phyloP scores from a whole-genome alignment of 2,113 vertebrate genomes.

The Glaucomys volans region DNA sequence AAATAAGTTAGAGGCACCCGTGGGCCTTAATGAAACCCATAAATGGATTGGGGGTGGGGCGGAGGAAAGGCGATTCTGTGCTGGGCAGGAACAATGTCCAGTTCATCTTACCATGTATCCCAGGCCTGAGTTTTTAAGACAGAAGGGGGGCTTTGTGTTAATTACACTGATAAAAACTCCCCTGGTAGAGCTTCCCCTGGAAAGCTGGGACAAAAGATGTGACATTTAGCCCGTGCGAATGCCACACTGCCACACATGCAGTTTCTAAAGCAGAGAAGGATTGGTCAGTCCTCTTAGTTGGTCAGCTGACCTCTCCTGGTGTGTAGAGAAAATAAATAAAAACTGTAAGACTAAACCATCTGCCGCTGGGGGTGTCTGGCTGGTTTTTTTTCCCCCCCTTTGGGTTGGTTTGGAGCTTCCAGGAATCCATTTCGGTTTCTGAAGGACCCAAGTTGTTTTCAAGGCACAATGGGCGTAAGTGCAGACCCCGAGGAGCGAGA shows the following conservation, averaged over 20 bases:
- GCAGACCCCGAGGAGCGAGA: not conserved
- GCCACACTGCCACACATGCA: slow-evolving; percentile 60
- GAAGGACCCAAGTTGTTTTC: not conserved
- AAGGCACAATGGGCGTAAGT: not conserved
- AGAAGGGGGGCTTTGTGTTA: slow-evolving; percentile 76
- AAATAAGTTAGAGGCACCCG: slow-evolving; percentile 81
- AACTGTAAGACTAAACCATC: slow-evolving; percentile 73
- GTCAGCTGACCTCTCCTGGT: slow-evolving; percentile 67
- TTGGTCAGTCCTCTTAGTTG: slow-evolving; percentile 12
- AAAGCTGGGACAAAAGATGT: slow-evolving; percentile 74
- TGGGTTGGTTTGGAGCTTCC: slow-evolving; percentile 44
- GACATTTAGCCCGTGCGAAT: slow-evolving; percentile 73
- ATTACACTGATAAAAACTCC: slow-evolving; percentile 66
- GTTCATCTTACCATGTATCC: slow-evolving; percentile 72
- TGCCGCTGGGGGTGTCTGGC: slow-evolving; percentile 68
- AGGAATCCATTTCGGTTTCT: slow-evolving; percentile 51
- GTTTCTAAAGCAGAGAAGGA: slow-evolving; percentile 75
- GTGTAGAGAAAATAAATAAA: slow-evolving; percentile 77
- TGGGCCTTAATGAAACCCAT: slow-evolving; percentile 73
- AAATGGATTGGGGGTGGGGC: slow-evolving; percentile 72
- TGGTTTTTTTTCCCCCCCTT: slow-evolving; percentile 33
- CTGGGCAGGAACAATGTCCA: slow-evolving; percentile 66
- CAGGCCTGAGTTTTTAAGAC: slow-evolving; percentile 59
- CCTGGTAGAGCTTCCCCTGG: slow-evolving; percentile 52
- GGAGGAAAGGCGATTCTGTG: slow-evolving; percentile 75